A percentile compares a stretch with the other conserved stretches of the same genome.
phyloP scores from a whole-genome alignment of 2,797 vertebrate genomes.

The Oreochromis grahami region DNA sequence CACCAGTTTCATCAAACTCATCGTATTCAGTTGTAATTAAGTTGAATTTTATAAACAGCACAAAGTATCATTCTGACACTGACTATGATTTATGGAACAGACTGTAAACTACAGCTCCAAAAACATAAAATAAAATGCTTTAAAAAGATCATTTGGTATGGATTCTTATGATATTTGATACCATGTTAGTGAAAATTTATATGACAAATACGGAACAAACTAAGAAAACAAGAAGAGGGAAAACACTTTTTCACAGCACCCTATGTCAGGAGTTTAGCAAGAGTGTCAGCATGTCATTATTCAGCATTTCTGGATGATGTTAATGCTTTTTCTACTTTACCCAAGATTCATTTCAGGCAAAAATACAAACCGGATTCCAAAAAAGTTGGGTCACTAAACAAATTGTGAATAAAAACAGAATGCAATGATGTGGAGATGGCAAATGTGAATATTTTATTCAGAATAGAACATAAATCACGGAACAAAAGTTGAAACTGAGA shows the following conservation, averaged over 20 bases:
- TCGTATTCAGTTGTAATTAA: rapidly evolving
- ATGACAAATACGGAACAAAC: neutral
- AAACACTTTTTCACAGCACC: neutral
- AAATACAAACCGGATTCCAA: too few species aligned
- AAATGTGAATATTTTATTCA: too few species aligned
- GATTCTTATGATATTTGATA: neutral
- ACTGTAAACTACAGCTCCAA: neutral
- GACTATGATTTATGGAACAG: neutral
- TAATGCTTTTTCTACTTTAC: neutral
- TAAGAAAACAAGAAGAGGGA: neutral
- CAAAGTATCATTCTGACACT: neutral
- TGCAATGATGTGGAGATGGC: too few species aligned
- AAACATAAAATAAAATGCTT: neutral
- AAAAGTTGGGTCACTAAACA: too few species aligned
- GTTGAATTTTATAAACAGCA: neutral
- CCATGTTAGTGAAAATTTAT: rapidly evolving
- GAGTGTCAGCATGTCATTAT: neutral
- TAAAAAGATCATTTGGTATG: neutral
- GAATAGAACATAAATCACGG: too few species aligned
- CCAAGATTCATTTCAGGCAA: neutral
- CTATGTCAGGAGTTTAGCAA: neutral
- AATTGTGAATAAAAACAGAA: too few species aligned
- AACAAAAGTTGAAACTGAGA: too few species aligned
- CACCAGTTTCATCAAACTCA: neutral
- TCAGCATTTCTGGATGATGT: neutral